Percentiles rank a stretch among this genome's conserved stretches.
These are phyloP conservation scores for Atethmia centrago DNA, from an alignment of 2,888 invertebrate genomes.

Conservation along the genomic window DNA sequence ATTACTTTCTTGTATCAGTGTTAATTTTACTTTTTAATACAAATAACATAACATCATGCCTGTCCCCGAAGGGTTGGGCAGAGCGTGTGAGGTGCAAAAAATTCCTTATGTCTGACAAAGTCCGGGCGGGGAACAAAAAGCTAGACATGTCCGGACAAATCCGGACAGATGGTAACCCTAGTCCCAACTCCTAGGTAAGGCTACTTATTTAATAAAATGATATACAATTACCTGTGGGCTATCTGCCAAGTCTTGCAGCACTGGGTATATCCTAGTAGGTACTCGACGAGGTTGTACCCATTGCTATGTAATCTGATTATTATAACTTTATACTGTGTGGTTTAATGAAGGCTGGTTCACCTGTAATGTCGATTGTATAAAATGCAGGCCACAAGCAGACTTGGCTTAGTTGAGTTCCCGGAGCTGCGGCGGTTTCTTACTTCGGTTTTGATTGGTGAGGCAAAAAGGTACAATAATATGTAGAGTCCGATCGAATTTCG, in stretches of 20 bases:
- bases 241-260: not conserved
- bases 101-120: no score
- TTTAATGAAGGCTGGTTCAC: not conserved
- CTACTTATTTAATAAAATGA: conserved; percentile 7
- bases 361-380: not conserved
- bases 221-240: not conserved
- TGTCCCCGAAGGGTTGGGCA: no score
- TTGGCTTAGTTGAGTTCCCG: not conserved
- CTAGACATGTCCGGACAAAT: not conserved
- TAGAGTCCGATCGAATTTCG: not conserved
- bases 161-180: not conserved
- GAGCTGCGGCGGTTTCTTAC: no score
- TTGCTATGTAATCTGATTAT: not conserved
- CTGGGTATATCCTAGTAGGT: not conserved
- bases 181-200: not conserved
- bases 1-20: no score
- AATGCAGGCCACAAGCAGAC: not conserved
- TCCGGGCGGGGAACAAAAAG: not conserved
- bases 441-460: not conserved
- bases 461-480: not conserved
- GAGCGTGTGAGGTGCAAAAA: no score
- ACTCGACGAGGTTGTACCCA: not conserved
- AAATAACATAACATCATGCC: no score
- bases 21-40: no score
- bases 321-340: not conserved